phyloP scores from a whole-genome alignment of 2,797 vertebrate genomes.

The Tamandua tetradactyla region DNA sequence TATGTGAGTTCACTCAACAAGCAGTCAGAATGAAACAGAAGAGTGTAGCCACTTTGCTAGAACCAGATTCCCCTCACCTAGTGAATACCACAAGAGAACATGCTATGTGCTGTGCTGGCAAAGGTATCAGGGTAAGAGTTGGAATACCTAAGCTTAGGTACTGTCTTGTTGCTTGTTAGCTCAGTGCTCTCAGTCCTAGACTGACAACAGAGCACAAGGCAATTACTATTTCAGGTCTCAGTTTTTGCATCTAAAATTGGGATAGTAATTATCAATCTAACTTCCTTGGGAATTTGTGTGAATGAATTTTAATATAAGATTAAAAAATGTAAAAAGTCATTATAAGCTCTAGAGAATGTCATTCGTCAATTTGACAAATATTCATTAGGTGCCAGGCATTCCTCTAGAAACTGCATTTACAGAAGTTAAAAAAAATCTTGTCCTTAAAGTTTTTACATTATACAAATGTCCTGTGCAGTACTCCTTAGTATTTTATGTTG shows the following conservation, averaged over 20 bases:
- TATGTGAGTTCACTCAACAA: fast-evolving
- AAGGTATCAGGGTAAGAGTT: not conserved
- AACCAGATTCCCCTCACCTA: not conserved
- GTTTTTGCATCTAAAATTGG: not conserved
- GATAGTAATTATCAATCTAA: too few relatives aligned
- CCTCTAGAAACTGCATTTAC: fast-evolving
- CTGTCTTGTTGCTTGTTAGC: fast-evolving
- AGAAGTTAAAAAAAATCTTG: not conserved
- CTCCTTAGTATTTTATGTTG: not conserved
- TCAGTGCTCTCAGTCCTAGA: fast-evolving
- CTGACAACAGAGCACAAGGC: fast-evolving
- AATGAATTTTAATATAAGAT: not conserved
- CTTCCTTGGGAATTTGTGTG: not conserved
- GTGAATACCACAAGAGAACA: not conserved
- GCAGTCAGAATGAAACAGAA: fast-evolving
- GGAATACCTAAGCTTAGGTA: not conserved
- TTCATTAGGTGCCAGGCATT: fast-evolving
- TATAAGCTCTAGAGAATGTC: not conserved
- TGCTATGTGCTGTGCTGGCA: not conserved
- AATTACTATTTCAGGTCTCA: not conserved
- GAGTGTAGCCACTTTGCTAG: not conserved
- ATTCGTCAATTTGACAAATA: fast-evolving
- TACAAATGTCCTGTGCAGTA: too few relatives aligned
- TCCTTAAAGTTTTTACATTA: too few relatives aligned
- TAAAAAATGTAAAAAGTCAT: fast-evolving